These are phyloP conservation scores for Galeopsomyia nigrocyanea DNA, from an alignment of 2,888 invertebrate species.

Conservation along the genomic window DNA sequence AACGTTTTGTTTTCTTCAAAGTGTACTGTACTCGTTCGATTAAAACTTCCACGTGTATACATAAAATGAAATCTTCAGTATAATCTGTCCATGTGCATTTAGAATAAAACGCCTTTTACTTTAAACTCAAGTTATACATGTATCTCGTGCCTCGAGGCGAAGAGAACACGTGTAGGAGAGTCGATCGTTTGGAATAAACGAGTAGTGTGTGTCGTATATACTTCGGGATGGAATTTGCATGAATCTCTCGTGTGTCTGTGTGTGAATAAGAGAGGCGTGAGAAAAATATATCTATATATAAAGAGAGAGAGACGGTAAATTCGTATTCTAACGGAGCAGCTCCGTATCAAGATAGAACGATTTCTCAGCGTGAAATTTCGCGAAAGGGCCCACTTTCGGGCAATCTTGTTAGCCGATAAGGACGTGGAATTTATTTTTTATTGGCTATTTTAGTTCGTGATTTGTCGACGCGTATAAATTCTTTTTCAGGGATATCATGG, in stretches of 20 bases:
- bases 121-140: background rate
- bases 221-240: slow-evolving; percentile 27
- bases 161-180: background rate
- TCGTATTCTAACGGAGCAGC: slow-evolving; percentile 31
- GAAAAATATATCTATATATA: slow-evolving; percentile 29
- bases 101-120: too few relatives aligned
- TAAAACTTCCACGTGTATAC: too few relatives aligned
- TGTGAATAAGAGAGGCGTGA: slow-evolving; percentile 25
- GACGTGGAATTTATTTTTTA: too few relatives aligned
- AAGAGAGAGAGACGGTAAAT: slow-evolving; percentile 4
- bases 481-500: too few relatives aligned
- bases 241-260: slow-evolving; percentile 24
- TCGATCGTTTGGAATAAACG: slow-evolving; percentile 23
- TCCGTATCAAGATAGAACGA: slow-evolving; percentile 11
- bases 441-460: too few relatives aligned
- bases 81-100: too few relatives aligned
- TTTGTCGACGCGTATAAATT: too few relatives aligned
- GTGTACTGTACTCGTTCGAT: too few relatives aligned
- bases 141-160: background rate
- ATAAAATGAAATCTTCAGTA: too few relatives aligned
- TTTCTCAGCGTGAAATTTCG: slow-evolving; percentile 3
- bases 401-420: too few relatives aligned
- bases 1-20: too few relatives aligned
- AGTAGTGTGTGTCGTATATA: background rate
- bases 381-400: background rate